Evolutionary conservation across 1,140 invertebrate genomes (phyloP), one percentile per base, ranked within the genome.

Genomic region (Grapholita molesta): DNA sequence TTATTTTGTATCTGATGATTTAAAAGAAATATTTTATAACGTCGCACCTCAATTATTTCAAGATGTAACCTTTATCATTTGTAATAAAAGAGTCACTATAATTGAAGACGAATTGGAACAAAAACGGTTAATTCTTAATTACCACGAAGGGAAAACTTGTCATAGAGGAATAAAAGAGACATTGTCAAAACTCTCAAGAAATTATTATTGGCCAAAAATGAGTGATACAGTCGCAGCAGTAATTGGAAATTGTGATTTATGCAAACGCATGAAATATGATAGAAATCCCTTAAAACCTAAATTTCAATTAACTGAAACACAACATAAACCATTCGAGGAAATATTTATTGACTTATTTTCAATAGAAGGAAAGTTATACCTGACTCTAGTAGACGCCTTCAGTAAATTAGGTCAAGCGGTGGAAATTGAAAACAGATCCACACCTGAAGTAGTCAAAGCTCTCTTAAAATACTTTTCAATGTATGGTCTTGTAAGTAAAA

Each of bases 101-200:
- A n/a, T n/a, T n/a, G n/a, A n/a, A n/a, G n/a, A n/a, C n/a, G n/a
- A n/a, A n/a, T n/a, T n/a, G n/a, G n/a, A n/a, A n/a, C n/a, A n/a
- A n/a, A n/a, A n/a, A n/a, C n/a, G n/a, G n/a, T n/a, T n/a, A n/a
- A n/a, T n/a, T n/a, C n/a, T n/a, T n/a, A 78, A 82, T 71, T 70
- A 77, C 48, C 81, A 83, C 33, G 65, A 74, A 53, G 76, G 79
- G 1, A 83, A 82, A 70, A 82, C 65, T 0, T 67, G 65, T 35
- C 65, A 67, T 30, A 67, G 65, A 25, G 65, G 65, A 3, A 67
- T 67, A 5, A 67, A 67, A 4, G 65, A 67, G 18, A 67, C 65
- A 28, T 9, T 67, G 24, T 1, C 33, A 5, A 32, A 52, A 48
- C 4, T 67, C 4, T 48, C 25, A 67, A 21, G 65, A 8, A 21